These are phyloP conservation scores for Orthosia gracilis DNA, from an alignment of 2,888 invertebrate species.

Conservation along the genomic window DNA sequence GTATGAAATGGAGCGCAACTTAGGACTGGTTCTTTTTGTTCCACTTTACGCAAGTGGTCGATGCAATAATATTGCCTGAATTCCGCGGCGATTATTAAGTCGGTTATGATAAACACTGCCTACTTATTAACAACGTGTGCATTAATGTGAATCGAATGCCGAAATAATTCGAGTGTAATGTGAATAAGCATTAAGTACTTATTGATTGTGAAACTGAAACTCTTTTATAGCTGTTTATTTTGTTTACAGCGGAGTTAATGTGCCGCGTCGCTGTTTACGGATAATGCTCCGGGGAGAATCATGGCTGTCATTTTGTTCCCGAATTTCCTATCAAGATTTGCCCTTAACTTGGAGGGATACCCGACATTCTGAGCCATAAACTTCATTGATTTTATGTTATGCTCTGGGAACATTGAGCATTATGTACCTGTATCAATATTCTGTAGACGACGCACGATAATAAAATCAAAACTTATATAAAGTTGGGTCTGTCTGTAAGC, in stretches of 20 bases:
- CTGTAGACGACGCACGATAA: slow-evolving; percentile 13
- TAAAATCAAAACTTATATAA: slow-evolving; percentile 44
- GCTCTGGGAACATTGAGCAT: slow-evolving; percentile 5
- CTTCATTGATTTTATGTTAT: slow-evolving; percentile 47
- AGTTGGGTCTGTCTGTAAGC: not conserved
- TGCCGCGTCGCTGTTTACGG: slow-evolving; percentile 24
- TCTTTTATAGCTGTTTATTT: slow-evolving; percentile 20
- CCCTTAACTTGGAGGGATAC: slow-evolving; percentile 22
- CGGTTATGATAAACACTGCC: slow-evolving; percentile 82
- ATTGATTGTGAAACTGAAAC: slow-evolving; percentile 57
- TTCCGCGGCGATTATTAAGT: slow-evolving; percentile 84
- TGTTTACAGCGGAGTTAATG: slow-evolving; percentile 27
- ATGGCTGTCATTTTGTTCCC: slow-evolving; percentile 28
- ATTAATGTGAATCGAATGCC: slow-evolving; percentile 68
- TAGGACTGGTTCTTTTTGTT: slow-evolving; percentile 82
- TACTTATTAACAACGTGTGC: slow-evolving; percentile 73
- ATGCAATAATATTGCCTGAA: slow-evolving; percentile 86
- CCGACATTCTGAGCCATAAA: slow-evolving; percentile 34
- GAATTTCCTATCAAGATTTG: slow-evolving; percentile 19
- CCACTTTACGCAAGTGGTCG: slow-evolving; percentile 85
- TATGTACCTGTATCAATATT: slow-evolving; percentile 34
- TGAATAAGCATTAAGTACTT: slow-evolving; percentile 43
- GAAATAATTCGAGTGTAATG: slow-evolving; percentile 62
- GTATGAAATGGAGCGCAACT: slow-evolving; percentile 86
- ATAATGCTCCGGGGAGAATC: slow-evolving; percentile 12